phyloP scores from a whole-genome alignment of 2,888 invertebrate species.

The Microdon myrmicae region DNA sequence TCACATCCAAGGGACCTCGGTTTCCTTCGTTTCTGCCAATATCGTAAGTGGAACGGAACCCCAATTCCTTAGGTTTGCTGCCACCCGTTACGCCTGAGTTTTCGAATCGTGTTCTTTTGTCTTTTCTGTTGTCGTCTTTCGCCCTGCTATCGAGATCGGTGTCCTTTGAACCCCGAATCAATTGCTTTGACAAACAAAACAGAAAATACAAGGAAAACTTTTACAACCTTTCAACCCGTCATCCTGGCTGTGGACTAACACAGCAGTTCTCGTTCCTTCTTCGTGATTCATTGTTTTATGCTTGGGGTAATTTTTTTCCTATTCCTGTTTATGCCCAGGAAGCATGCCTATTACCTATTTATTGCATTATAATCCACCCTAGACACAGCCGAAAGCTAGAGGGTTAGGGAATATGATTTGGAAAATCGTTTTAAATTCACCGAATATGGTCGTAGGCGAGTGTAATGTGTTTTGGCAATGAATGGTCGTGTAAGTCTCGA shows the following conservation, averaged over 20 bases:
- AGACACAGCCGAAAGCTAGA: constrained; percentile 8
- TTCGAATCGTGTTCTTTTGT: constrained; percentile 19
- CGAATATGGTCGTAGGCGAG: constrained; percentile 14
- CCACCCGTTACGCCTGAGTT: constrained; percentile 24
- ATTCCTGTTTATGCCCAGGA: constrained; percentile 1
- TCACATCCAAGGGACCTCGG: background rate
- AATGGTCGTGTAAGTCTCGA: constrained; percentile 18
- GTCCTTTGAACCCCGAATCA: constrained; percentile 37
- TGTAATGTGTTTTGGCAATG: constrained; percentile 19
- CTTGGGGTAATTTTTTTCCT: constrained; percentile 5
- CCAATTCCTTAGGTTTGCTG: constrained; percentile 23
- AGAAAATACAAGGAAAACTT: constrained; percentile 21
- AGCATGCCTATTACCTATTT: constrained; percentile 20
- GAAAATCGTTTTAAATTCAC: constrained; percentile 42
- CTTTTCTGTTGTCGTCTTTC: constrained; percentile 8
- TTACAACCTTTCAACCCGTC: constrained; percentile 15
- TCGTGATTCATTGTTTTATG: constrained; percentile 8
- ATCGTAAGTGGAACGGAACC: no score
- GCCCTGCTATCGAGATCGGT: no score
- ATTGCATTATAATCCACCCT: constrained; percentile 19
- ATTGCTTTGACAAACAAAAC: constrained; percentile 47
- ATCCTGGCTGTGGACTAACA: no score
- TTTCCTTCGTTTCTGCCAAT: constrained; percentile 35
- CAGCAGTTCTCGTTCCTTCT: no score
- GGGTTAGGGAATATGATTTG: constrained; percentile 45